Percentiles rank a stretch among this genome's conserved stretches.
phyloP scores from a whole-genome alignment of 2,888 invertebrate species.

The Cenopis cana region DNA sequence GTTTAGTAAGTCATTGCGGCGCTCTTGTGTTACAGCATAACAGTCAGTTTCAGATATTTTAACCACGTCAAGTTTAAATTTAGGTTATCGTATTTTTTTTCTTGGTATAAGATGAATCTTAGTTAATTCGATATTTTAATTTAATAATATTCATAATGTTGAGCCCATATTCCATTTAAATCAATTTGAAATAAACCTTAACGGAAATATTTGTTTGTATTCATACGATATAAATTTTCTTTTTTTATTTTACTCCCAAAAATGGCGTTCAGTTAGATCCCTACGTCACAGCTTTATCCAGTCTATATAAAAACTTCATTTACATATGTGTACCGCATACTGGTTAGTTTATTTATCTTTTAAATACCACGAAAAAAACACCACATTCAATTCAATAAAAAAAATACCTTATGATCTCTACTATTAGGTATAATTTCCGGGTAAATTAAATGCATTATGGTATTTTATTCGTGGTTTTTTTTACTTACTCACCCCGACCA shows the following conservation, averaged over 20 bases:
- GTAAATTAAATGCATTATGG: conserved; percentile 8
- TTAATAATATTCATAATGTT: not conserved
- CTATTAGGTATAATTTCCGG: not conserved
- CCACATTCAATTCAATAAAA: conserved; percentile 1
- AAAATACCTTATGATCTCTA: not conserved
- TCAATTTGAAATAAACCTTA: conserved; percentile 15
- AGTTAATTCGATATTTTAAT: too few species aligned
- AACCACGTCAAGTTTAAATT: too few species aligned
- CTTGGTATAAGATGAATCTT: too few species aligned
- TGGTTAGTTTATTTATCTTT: conserved; percentile 28
- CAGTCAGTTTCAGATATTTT: too few species aligned
- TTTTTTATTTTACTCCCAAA: conserved; percentile 13
- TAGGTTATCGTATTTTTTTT: too few species aligned
- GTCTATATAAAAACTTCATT: conserved; percentile 57
- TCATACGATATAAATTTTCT: conserved; percentile 5
- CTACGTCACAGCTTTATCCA: conserved; percentile 59
- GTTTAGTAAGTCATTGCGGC: too few species aligned
- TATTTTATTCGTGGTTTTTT: conserved; percentile 20
- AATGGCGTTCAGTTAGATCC: conserved; percentile 28
- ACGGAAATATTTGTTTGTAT: conserved; percentile 19
- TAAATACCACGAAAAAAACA: conserved; percentile 24
- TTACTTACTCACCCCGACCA: conserved; percentile 42
- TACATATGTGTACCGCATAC: conserved; percentile 41
- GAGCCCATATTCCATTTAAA: not conserved
- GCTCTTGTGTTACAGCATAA: too few species aligned